Conservation (phyloP, 2,888 invertebrate species). For the Prosapia bicincta region DNA sequence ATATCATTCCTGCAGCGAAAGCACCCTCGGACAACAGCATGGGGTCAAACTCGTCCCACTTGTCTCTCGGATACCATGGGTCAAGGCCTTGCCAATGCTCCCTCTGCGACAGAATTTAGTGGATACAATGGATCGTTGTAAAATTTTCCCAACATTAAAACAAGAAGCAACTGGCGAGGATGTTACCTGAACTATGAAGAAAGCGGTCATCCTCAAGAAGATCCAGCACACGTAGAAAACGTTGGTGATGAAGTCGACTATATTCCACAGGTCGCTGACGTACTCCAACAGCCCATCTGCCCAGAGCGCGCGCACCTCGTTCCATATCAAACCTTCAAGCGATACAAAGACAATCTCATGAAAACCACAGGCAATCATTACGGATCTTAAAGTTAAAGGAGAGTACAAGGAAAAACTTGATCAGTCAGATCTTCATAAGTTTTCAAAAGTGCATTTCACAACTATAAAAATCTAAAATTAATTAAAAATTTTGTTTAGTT, state of each 20-base stretch:
- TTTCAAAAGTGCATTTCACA: no score
- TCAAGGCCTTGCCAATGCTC: slow-evolving; percentile 66
- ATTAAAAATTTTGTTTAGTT: no score
- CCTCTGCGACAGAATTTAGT: slow-evolving; percentile 52
- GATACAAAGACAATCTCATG: neutral
- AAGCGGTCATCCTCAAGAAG: slow-evolving; percentile 81
- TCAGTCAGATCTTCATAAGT: no score
- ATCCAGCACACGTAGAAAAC: slow-evolving; percentile 94
- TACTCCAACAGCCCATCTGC: slow-evolving; percentile 87
- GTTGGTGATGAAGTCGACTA: slow-evolving; percentile 96
- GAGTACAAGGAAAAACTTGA: neutral
- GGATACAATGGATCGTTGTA: no score
- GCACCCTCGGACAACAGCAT: slow-evolving; percentile 91
- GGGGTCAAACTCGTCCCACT: slow-evolving; percentile 95
- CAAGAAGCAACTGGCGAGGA: no score
- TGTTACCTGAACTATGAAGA: slow-evolving; percentile 83
- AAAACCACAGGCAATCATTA: neutral
- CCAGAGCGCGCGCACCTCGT: slow-evolving; percentile 90
- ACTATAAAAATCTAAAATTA: no score
- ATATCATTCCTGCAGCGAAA: slow-evolving; percentile 96
- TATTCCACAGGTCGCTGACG: slow-evolving; percentile 95
- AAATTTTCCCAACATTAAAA: no score
- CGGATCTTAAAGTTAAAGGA: neutral
- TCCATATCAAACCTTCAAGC: slow-evolving; percentile 96
- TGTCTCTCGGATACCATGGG: slow-evolving; percentile 82